Percentiles rank a stretch among this genome's conserved stretches.
These are phyloP conservation scores for Pampus argenteus DNA, from an alignment of 2,797 vertebrate species.

Conservation along the genomic window DNA sequence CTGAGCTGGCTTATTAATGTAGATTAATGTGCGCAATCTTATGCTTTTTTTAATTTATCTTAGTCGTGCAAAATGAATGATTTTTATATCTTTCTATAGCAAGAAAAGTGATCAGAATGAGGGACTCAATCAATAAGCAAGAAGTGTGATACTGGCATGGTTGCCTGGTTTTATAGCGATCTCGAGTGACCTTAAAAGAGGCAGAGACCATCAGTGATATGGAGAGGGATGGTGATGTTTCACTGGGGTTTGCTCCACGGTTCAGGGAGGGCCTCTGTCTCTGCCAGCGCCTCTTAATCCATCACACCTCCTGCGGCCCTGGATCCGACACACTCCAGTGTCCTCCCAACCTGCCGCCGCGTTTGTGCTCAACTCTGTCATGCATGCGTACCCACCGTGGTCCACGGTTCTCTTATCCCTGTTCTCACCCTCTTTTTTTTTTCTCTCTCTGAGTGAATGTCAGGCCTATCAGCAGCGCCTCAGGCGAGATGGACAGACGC, in stretches of 20 bases:
- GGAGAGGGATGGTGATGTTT: slow-evolving; percentile 59
- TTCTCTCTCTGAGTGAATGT: slow-evolving; percentile 41
- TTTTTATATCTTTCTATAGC: slow-evolving; percentile 22
- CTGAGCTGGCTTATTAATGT: not conserved
- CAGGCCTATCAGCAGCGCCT: slow-evolving; percentile 49
- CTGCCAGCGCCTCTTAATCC: slow-evolving; percentile 69
- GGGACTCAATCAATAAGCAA: slow-evolving; percentile 14
- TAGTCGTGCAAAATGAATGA: slow-evolving; percentile 17
- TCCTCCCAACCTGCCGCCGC: slow-evolving; percentile 33
- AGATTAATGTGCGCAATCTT: not conserved
- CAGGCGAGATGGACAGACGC: slow-evolving; percentile 52
- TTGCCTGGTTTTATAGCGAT: slow-evolving; percentile 43
- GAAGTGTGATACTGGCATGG: slow-evolving; percentile 8
- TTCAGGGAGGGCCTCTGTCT: slow-evolving; percentile 66
- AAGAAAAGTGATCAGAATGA: slow-evolving; percentile 25
- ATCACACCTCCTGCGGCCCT: slow-evolving; percentile 71
- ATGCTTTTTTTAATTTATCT: slow-evolving; percentile 28
- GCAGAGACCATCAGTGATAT: slow-evolving; percentile 39
- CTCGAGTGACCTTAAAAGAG: slow-evolving; percentile 31
- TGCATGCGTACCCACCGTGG: slow-evolving; percentile 52
- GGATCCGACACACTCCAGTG: slow-evolving; percentile 65
- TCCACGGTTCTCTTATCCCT: slow-evolving; percentile 51
- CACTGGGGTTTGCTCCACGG: slow-evolving; percentile 50
- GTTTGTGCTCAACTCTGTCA: slow-evolving; percentile 56
- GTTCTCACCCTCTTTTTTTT: slow-evolving; percentile 52